Conservation (phyloP, 2,113 vertebrate genomes). For the Oreochromis spilurus region DNA sequence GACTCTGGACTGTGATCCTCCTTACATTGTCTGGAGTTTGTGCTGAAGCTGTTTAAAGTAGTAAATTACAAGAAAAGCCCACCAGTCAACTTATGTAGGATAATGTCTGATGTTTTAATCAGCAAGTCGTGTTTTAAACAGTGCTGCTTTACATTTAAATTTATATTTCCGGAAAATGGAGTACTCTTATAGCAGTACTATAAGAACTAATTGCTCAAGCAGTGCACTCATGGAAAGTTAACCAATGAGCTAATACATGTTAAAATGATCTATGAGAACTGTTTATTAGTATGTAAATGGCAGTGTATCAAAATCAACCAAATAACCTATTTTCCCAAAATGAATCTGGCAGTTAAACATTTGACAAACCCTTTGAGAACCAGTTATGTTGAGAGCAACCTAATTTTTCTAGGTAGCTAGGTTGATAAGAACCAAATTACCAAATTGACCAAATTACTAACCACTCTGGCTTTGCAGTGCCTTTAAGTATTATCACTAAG, state of each 20-base stretch:
- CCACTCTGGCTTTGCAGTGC: background rate
- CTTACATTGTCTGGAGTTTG: background rate
- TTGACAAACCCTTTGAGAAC: background rate
- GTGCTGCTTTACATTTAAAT: background rate
- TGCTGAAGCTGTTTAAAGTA: background rate
- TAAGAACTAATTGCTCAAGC: background rate
- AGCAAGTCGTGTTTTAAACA: background rate
- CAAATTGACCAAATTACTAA: background rate
- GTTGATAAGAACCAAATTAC: background rate
- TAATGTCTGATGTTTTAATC: background rate
- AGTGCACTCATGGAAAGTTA: background rate
- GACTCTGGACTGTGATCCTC: background rate
- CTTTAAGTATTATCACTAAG: background rate
- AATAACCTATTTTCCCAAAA: background rate
- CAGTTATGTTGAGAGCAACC: conserved; percentile 40
- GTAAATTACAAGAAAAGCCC: background rate
- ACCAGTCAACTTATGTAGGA: background rate
- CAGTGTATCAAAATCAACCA: background rate
- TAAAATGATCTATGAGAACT: background rate
- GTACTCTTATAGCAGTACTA: background rate
- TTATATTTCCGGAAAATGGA: background rate
- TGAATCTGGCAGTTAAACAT: background rate
- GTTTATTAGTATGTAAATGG: background rate
- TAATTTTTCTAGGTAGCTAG: background rate
- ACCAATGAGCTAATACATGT: background rate